Evolutionary conservation across 2,797 vertebrate genomes (phyloP).

Genomic region (Coccyzus lansbergi): DNA sequence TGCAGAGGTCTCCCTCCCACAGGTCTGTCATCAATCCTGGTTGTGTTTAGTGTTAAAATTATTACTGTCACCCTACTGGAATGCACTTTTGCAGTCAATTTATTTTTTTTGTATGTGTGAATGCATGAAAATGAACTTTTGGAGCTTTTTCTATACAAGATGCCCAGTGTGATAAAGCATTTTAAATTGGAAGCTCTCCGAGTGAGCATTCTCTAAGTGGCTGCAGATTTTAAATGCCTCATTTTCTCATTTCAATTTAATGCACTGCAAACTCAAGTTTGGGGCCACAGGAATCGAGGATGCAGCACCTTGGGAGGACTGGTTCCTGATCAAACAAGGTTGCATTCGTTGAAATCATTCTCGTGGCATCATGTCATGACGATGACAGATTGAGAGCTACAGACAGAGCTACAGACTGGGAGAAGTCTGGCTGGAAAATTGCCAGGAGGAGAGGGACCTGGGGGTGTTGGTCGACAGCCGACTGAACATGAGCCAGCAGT

Average conservation of each 20-base stretch:
- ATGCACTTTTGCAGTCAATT: neutral
- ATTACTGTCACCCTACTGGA: neutral
- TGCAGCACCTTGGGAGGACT: conserved; percentile 52
- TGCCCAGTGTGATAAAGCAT: neutral
- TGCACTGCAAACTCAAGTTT: neutral
- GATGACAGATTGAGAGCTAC: too few relatives aligned
- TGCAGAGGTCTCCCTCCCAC: neutral
- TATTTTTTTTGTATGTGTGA: neutral
- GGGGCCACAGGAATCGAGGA: conserved; percentile 41
- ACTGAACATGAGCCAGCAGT: too few relatives aligned
- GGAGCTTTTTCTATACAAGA: neutral
- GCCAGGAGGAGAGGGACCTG: too few relatives aligned
- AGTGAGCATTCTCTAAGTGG: neutral
- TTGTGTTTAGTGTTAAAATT: neutral
- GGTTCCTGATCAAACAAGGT: conserved; percentile 13
- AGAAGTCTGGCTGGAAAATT: too few relatives aligned
- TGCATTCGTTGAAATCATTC: conserved; percentile 50
- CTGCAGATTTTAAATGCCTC: neutral
- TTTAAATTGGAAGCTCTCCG: neutral
- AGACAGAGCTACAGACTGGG: too few relatives aligned
- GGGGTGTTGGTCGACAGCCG: too few relatives aligned
- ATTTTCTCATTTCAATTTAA: conserved; percentile 10
- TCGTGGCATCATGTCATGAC: conserved; percentile 57
- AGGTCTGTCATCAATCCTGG: neutral
- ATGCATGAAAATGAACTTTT: neutral